Evolutionary conservation across 1,140 invertebrate genomes (phyloP), one percentile per base, ranked within the genome.

Genomic region (Phocides pigmalion): DNA sequence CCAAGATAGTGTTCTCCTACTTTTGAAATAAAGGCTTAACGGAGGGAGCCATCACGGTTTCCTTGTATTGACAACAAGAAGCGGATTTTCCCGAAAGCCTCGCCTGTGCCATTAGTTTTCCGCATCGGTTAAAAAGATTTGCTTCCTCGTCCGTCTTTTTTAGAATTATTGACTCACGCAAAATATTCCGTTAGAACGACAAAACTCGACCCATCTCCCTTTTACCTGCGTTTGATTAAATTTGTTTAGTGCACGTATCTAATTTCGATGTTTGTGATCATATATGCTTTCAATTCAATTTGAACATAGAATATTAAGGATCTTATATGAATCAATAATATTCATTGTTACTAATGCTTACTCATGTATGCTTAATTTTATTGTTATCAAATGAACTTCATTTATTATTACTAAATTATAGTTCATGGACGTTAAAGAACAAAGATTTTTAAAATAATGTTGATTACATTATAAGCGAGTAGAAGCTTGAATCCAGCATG

Each of bases 51-150:
- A 84, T 89, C 87, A 87, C 79, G 74, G 84, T 79, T 82, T 80
- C 80, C 79, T 73, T 79, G 84, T 91, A 91, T 89, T 89, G 89
- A 91, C 89, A 91, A 89, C 89, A 89, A 87, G 84, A 84, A 91
- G 84, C 86, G 87, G 89, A 89, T 91, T 91, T 88, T 74, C 79
- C 77, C 78, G 82, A 91, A 88, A 89, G 86, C 85, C 82, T 87
- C 89, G 89, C 89, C 85, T 89, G 70, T 77, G 84, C 89, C 89
- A 91, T 91, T 91, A 91, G 88, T 90, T 90, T 89, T 82, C 81
- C 85, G 84, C 82, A 76, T 87, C 82, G 84, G 81, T 91, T 89
- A 91, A 89, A 90, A 87, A 89, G 87, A 89, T 89, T 91, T 89
- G 79, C 80, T 75, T 83, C 79, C 76, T 72, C 77, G 74, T 76